Percentiles rank a stretch among this genome's conserved stretches.
Conservation (phyloP, 92 coral and sea anemone genomes). For the Isaurus tuberculatus region DNA sequence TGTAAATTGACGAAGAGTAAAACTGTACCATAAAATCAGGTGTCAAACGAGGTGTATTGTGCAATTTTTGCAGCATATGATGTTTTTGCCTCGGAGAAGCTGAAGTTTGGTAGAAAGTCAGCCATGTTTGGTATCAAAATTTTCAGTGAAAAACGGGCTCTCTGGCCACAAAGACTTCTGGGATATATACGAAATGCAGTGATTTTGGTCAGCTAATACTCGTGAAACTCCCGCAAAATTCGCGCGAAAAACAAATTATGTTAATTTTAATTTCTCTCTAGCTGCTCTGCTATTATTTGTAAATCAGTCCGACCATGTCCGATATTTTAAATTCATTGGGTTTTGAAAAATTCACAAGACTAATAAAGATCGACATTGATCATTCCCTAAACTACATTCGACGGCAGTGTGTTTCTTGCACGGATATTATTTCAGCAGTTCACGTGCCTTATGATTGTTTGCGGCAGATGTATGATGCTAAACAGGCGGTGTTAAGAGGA, state of each 20-base stretch:
- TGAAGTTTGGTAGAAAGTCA: slow-evolving; percentile 27
- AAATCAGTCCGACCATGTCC: too few relatives aligned
- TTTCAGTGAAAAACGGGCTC: slow-evolving; percentile 51
- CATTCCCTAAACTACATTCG: slow-evolving; percentile 45
- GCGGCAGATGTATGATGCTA: slow-evolving; percentile 42
- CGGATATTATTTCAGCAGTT: slow-evolving; percentile 40
- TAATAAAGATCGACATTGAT: slow-evolving; percentile 5
- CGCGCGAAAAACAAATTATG: slow-evolving; percentile 38
- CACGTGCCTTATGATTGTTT: slow-evolving; percentile 47
- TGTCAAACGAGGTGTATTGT: slow-evolving; percentile 14
- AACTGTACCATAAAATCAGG: neutral
- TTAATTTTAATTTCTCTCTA: neutral
- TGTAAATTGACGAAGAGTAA: neutral
- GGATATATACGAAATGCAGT: slow-evolving; percentile 35
- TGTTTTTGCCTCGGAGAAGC: slow-evolving; percentile 43
- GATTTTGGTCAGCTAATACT: slow-evolving; percentile 40
- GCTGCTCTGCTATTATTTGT: too few relatives aligned
- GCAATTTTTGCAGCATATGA: neutral
- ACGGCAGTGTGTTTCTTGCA: slow-evolving; percentile 36
- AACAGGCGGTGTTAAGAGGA: slow-evolving; percentile 13
- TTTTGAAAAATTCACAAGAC: slow-evolving; percentile 2
- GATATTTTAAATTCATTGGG: too few relatives aligned
- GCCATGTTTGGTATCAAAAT: slow-evolving; percentile 61
- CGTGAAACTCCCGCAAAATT: neutral
- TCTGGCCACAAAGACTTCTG: slow-evolving; percentile 34